Conservation (phyloP, 2,888 invertebrate genomes). For the Lochmaea crataegi region DNA sequence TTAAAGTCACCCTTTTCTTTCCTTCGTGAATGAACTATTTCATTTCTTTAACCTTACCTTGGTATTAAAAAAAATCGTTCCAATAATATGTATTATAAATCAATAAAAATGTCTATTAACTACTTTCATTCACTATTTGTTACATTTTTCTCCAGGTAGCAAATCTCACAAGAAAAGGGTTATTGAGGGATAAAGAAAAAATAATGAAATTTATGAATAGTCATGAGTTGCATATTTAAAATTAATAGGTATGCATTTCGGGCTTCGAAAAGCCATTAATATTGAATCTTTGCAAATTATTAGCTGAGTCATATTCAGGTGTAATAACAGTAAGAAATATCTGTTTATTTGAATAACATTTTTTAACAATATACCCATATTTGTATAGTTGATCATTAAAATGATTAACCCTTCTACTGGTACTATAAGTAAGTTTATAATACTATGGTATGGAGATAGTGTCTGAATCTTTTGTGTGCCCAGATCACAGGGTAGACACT, state of each 20-base stretch:
- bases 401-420: no score
- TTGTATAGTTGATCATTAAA: no score
- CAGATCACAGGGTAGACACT: no score
- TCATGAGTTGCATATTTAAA: slow-evolving; percentile 52
- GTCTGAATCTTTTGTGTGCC: no score
- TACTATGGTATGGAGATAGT: no score
- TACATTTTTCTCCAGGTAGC: slow-evolving; percentile 51
- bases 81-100: not conserved
- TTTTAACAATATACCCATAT: not conserved
- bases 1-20: not conserved
- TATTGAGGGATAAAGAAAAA: slow-evolving; percentile 32
- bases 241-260: slow-evolving; percentile 16
- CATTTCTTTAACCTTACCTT: not conserved
- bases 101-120: slow-evolving; percentile 5
- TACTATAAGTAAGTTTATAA: no score
- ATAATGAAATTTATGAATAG: slow-evolving; percentile 48
- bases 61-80: not conserved
- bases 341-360: slow-evolving; percentile 4
- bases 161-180: slow-evolving; percentile 37
- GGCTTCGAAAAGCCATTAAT: slow-evolving; percentile 16
- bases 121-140: not conserved
- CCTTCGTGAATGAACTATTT: not conserved
- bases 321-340: not conserved
- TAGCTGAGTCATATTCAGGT: slow-evolving; percentile 14
- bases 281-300: slow-evolving; percentile 11